Percentiles rank a stretch among this genome's conserved stretches.
phyloP scores from a whole-genome alignment of 2,113 vertebrate genomes.

The Ceyx melanurus region DNA sequence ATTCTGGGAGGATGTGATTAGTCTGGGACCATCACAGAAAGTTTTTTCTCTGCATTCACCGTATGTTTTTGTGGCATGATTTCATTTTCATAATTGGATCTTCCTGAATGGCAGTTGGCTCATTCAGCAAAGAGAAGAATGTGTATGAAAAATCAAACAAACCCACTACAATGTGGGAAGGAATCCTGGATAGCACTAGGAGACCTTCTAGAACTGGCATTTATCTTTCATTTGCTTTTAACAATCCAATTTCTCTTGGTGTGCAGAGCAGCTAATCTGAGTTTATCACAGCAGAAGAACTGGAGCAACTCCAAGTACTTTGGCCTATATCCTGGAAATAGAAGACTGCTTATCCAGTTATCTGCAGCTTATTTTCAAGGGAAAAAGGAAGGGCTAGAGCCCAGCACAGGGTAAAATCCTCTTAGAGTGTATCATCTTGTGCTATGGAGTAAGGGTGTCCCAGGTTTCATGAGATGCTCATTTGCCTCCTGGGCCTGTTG shows the following conservation, averaged over 20 bases:
- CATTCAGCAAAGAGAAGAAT: background rate
- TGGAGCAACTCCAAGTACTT: background rate
- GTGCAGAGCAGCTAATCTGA: background rate
- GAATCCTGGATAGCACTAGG: background rate
- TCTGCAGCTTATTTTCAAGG: background rate
- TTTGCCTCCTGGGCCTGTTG: background rate
- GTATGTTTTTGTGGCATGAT: background rate
- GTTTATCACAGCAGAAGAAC: background rate
- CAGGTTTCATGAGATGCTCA: background rate
- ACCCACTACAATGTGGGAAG: background rate
- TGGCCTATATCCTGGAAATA: constrained; percentile 9
- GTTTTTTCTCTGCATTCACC: background rate
- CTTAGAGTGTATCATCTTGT: background rate
- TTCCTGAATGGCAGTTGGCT: background rate
- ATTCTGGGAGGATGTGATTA: background rate
- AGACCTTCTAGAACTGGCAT: background rate
- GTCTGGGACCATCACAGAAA: background rate
- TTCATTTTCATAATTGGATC: background rate
- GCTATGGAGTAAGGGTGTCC: background rate
- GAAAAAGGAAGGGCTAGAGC: background rate
- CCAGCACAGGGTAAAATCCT: background rate
- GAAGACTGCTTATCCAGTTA: background rate
- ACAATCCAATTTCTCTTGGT: background rate
- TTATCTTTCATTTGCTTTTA: background rate
- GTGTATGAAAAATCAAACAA: background rate